Percentiles rank a stretch among this genome's conserved stretches.
These are phyloP conservation scores for Strigamia maritima DNA, from an alignment of 2,888 invertebrate species.

Conservation along the genomic window DNA sequence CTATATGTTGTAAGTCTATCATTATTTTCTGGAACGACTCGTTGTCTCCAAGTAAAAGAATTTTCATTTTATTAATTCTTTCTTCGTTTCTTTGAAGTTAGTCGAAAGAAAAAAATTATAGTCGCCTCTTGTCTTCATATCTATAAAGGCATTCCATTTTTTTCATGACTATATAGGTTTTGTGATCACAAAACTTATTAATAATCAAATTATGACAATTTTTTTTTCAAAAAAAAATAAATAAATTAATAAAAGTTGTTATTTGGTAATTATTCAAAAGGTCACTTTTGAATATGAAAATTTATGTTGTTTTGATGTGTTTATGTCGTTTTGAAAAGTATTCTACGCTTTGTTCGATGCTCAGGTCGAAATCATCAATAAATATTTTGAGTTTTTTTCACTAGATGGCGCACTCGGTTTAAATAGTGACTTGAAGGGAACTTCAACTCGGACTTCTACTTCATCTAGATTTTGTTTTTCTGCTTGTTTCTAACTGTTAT, in stretches of 20 bases:
- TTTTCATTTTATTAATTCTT: slow-evolving; percentile 16
- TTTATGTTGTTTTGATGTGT: no score
- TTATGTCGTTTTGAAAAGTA: no score
- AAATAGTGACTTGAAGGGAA: no score
- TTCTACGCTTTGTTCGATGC: no score
- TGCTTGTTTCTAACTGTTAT: no score
- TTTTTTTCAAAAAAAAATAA: no score
- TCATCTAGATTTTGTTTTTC: no score
- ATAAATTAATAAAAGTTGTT: no score
- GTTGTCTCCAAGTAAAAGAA: slow-evolving; percentile 7
- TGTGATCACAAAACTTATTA: not conserved
- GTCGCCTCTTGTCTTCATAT: not conserved
- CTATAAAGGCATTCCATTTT: not conserved
- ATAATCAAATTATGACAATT: not conserved
- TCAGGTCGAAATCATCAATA: no score
- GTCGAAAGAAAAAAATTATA: not conserved
- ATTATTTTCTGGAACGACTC: slow-evolving; percentile 10
- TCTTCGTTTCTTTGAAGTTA: not conserved
- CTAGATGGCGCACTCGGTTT: not conserved
- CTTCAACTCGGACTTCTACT: not conserved
- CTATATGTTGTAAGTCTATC: not conserved
- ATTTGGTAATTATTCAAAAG: not conserved
- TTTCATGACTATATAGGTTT: not conserved
- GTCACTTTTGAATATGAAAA: no score
- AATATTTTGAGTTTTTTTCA: not conserved